These are phyloP conservation scores for Callionymus lyra DNA, from an alignment of 2,113 vertebrate genomes.

Conservation along the genomic window DNA sequence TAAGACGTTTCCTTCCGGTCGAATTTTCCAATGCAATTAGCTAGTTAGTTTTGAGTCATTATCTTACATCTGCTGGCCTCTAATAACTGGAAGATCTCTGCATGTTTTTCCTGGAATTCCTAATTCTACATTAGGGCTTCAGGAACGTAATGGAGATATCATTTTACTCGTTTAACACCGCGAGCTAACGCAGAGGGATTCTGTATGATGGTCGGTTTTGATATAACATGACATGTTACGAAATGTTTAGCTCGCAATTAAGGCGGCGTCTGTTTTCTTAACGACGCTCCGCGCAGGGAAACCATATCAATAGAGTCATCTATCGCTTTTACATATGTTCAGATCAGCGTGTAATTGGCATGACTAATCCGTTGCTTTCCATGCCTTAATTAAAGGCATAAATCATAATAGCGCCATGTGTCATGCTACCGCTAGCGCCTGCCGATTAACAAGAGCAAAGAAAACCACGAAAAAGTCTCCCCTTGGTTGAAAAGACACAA, in stretches of 20 bases:
- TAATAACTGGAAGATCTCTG: conserved; percentile 46
- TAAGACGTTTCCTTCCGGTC: conserved; percentile 7
- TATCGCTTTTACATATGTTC: conserved; percentile 15
- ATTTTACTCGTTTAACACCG: not conserved
- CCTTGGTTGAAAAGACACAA: conserved; percentile 26
- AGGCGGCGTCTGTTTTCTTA: not conserved
- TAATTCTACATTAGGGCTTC: not conserved
- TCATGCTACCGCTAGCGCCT: conserved; percentile 23
- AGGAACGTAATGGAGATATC: not conserved
- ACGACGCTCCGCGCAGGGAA: not conserved
- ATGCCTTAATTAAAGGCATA: conserved; percentile 43
- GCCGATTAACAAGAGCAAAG: conserved; percentile 39
- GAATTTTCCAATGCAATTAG: conserved; percentile 28
- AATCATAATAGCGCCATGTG: conserved; percentile 31
- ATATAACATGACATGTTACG: not conserved
- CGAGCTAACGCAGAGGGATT: not conserved
- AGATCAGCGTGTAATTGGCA: conserved; percentile 34
- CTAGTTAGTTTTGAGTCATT: conserved; percentile 24
- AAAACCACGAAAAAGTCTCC: conserved; percentile 30
- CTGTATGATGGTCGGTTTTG: not conserved
- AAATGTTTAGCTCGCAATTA: conserved; percentile 13
- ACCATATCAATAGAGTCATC: conserved; percentile 9
- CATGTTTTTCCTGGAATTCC: conserved; percentile 22
- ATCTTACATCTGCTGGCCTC: conserved; percentile 29
- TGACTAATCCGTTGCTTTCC: conserved; percentile 40